phyloP scores from a whole-genome alignment of 2,888 invertebrate genomes.

The Chrysolina haemoptera region DNA sequence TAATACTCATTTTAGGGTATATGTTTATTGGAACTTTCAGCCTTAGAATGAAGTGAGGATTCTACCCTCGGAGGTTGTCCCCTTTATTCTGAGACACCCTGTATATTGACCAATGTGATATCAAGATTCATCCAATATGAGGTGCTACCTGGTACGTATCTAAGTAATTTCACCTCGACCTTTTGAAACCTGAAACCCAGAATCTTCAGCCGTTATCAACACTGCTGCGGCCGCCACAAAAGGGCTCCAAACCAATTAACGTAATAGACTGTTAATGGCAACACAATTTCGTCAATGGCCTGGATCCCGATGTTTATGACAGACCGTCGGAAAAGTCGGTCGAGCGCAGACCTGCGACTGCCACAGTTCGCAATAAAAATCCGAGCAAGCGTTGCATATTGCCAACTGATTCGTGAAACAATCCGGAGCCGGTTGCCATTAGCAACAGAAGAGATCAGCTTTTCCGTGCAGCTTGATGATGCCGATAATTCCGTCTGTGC shows the following conservation, averaged over 20 bases:
- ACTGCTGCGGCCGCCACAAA: constrained; percentile 20
- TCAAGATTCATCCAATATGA: too few relatives aligned
- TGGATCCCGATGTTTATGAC: constrained; percentile 28
- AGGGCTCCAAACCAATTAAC: constrained; percentile 24
- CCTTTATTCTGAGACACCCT: too few relatives aligned
- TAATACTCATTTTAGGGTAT: too few relatives aligned
- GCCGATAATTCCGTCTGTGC: constrained; percentile 31
- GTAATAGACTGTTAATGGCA: constrained; percentile 23
- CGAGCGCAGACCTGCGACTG: constrained; percentile 18
- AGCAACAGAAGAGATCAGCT: constrained; percentile 35
- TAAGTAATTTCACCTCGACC: not conserved
- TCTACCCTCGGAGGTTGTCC: too few relatives aligned
- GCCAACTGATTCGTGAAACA: constrained; percentile 53
- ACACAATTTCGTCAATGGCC: constrained; percentile 30
- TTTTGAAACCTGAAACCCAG: not conserved
- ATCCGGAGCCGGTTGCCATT: constrained; percentile 41
- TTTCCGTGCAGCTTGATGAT: constrained; percentile 33
- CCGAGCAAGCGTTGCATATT: constrained; percentile 48
- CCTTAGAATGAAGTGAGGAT: too few relatives aligned
- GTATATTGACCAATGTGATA: too few relatives aligned
- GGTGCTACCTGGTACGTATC: not conserved
- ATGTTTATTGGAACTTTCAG: too few relatives aligned
- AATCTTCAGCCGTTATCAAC: not conserved
- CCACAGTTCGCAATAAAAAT: constrained; percentile 48
- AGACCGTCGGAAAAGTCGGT: constrained; percentile 15